These are phyloP conservation scores for Dicentrarchus labrax DNA, from an alignment of 2,113 vertebrate genomes.

Conservation along the genomic window DNA sequence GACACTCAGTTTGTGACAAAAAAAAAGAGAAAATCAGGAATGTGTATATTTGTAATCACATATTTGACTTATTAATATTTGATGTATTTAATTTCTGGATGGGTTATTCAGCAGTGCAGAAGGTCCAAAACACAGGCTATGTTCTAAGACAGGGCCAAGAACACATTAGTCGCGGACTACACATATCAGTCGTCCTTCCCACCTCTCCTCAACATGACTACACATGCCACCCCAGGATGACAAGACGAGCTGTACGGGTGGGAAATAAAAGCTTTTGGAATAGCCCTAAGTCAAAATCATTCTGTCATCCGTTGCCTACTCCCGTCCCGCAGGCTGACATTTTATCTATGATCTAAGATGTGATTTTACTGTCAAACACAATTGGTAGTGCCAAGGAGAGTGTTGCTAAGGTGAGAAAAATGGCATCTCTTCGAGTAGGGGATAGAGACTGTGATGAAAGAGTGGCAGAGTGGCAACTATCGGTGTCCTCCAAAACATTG, in stretches of 20 bases:
- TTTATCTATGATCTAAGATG: slow-evolving; percentile 74
- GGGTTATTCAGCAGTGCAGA: slow-evolving; percentile 5
- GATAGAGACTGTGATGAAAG: slow-evolving; percentile 47
- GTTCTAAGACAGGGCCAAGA: slow-evolving; percentile 30
- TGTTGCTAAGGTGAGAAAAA: slow-evolving; percentile 63
- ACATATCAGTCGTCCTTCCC: slow-evolving; percentile 47
- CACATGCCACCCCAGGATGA: slow-evolving; percentile 48
- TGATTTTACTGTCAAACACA: slow-evolving; percentile 79
- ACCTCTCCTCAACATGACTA: slow-evolving; percentile 42
- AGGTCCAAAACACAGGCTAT: slow-evolving; percentile 16
- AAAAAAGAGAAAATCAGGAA: slow-evolving; percentile 33
- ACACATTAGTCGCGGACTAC: slow-evolving; percentile 8
- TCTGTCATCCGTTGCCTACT: slow-evolving; percentile 58
- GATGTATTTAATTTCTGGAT: neutral
- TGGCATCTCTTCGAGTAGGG: slow-evolving; percentile 40
- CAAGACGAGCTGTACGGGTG: slow-evolving; percentile 40
- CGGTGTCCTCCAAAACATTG: slow-evolving; percentile 29
- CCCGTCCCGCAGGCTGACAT: slow-evolving; percentile 57
- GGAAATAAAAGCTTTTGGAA: slow-evolving; percentile 66
- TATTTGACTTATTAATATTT: slow-evolving; percentile 17
- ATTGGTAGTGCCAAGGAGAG: slow-evolving; percentile 62
- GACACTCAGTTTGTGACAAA: slow-evolving; percentile 63
- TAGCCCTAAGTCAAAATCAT: slow-evolving; percentile 65
- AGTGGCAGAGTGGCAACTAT: slow-evolving; percentile 53
- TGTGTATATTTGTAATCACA: neutral